Evolutionary conservation across 2,113 vertebrate genomes (phyloP).

Genomic region (Megaceryle torquata): DNA sequence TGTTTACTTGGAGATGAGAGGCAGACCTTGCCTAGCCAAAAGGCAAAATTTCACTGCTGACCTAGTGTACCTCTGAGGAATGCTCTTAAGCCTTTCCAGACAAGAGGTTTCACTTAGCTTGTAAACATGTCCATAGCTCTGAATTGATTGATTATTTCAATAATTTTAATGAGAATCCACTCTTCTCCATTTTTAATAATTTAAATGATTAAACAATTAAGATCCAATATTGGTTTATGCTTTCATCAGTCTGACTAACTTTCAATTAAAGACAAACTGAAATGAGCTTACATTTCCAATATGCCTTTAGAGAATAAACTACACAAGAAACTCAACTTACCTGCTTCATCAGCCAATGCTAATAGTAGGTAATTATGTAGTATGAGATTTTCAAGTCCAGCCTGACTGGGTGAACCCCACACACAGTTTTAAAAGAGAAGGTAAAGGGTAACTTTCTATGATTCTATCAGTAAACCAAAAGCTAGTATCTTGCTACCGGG

Average conservation of each 20-base stretch:
- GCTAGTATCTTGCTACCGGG: slow-evolving; percentile 58
- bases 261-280: neutral
- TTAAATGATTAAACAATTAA: neutral
- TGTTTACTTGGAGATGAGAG: neutral
- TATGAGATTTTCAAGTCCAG: slow-evolving; percentile 70
- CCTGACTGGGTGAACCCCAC: slow-evolving; percentile 74
- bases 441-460: slow-evolving; percentile 40
- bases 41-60: neutral
- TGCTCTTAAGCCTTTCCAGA: neutral
- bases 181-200: neutral
- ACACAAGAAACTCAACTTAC: neutral
- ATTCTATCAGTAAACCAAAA: neutral
- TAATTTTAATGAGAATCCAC: neutral
- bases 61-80: neutral
- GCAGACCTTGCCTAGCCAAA: neutral
- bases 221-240: neutral
- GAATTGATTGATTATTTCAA: neutral
- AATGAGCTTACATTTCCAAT: neutral
- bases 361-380: slow-evolving; percentile 63
- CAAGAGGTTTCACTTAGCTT: neutral
- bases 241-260: neutral
- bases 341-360: slow-evolving; percentile 66
- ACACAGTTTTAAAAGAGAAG: slow-evolving; percentile 74
- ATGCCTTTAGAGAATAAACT: neutral
- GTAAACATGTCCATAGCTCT: neutral